Percentiles rank a stretch among this genome's conserved stretches.
These are phyloP conservation scores for Colaptes auratus DNA, from an alignment of 2,113 vertebrate species.

Conservation along the genomic window DNA sequence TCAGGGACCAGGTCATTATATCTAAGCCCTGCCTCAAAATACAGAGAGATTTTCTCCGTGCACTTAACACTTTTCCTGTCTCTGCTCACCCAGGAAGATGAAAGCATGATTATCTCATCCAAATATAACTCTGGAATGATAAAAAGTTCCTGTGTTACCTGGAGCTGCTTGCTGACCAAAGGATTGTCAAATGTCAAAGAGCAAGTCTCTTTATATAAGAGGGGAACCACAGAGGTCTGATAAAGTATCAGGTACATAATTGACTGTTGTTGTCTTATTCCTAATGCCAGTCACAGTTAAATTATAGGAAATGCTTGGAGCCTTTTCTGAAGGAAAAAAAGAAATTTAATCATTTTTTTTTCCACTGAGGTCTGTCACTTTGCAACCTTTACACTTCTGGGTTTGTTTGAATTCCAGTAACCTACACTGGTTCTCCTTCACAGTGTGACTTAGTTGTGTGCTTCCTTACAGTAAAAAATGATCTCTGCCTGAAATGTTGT, in stretches of 20 bases:
- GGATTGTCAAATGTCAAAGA: slow-evolving; percentile 48
- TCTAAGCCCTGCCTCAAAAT: not conserved
- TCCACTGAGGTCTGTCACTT: not conserved
- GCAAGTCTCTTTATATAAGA: slow-evolving; percentile 76
- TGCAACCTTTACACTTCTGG: not conserved
- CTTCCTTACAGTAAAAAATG: not conserved
- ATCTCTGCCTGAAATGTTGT: not conserved
- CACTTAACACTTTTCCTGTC: not conserved
- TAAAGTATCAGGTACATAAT: slow-evolving; percentile 73
- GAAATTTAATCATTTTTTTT: not conserved
- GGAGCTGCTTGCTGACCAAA: slow-evolving; percentile 39
- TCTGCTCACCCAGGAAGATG: not conserved
- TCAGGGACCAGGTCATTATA: not conserved
- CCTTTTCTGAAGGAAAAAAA: slow-evolving; percentile 44
- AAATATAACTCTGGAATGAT: not conserved
- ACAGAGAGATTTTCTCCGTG: not conserved
- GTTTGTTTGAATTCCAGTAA: not conserved
- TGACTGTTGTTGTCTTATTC: slow-evolving; percentile 72
- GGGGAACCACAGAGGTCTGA: slow-evolving; percentile 70
- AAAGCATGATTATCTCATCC: not conserved
- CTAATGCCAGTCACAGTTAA: slow-evolving; percentile 74
- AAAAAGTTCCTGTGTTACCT: slow-evolving; percentile 47
- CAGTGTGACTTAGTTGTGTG: not conserved
- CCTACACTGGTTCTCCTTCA: not conserved
- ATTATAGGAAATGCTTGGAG: slow-evolving; percentile 53